Conservation (phyloP, 2,888 invertebrate species). For the Buathra laborator region DNA sequence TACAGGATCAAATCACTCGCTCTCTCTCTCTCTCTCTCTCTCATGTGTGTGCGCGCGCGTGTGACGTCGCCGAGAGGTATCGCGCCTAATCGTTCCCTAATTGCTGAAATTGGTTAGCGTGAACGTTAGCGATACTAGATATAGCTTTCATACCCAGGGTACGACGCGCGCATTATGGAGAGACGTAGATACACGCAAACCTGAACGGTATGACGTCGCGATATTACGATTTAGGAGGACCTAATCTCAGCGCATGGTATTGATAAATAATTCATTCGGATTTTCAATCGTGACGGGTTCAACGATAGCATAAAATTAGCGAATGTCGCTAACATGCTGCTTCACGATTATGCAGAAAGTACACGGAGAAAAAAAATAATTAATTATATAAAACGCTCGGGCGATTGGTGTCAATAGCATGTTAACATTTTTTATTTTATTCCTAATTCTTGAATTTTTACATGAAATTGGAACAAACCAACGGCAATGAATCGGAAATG, state of each 20-base stretch:
- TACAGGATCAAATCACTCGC: constrained; percentile 67
- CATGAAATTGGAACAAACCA: no score
- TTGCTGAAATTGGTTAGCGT: constrained; percentile 76
- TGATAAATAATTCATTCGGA: constrained; percentile 62
- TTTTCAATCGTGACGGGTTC: constrained; percentile 33
- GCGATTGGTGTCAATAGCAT: background rate
- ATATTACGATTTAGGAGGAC: constrained; percentile 60
- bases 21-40: constrained; percentile 43
- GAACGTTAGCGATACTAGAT: constrained; percentile 25
- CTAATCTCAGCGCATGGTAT: constrained; percentile 55
- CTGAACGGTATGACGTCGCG: constrained; percentile 46
- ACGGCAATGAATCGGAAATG: no score
- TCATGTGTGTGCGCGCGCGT: background rate
- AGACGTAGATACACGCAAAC: constrained; percentile 18
- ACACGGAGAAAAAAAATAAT: background rate
- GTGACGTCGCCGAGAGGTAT: constrained; percentile 70
- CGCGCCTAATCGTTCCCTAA: constrained; percentile 74
- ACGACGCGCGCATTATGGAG: constrained; percentile 23
- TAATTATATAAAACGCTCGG: background rate
- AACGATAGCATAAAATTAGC: constrained; percentile 10
- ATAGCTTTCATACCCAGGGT: background rate
- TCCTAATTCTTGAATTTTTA: no score
- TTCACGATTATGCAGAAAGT: background rate
- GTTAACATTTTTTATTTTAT: background rate
- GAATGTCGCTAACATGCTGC: background rate